Evolutionary conservation across 2,113 vertebrate genomes (phyloP).

Genomic region (Hypanus sabinus): DNA sequence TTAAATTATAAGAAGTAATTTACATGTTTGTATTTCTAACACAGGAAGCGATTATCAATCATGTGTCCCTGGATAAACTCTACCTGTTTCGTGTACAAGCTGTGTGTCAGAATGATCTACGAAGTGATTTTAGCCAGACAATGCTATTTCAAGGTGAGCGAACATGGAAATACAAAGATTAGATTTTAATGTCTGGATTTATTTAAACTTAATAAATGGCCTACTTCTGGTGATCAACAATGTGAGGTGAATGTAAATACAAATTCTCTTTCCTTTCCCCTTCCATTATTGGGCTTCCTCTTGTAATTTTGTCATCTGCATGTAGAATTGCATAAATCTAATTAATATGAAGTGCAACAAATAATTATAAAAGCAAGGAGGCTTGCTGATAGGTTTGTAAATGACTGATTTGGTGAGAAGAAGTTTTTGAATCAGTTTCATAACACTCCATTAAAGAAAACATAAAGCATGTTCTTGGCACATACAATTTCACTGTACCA

Average conservation of each 20-base stretch:
- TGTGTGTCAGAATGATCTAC: slow-evolving; percentile 87
- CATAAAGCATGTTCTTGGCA: too few species aligned
- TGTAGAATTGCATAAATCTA: not conserved
- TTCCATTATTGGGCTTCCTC: not conserved
- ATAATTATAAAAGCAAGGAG: not conserved
- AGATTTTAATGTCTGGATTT: not conserved
- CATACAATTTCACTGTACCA: too few species aligned
- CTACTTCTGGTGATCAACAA: not conserved
- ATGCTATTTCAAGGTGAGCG: slow-evolving; percentile 92
- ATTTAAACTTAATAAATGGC: not conserved
- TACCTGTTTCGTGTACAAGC: slow-evolving; percentile 95
- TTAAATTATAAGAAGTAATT: slow-evolving; percentile 1
- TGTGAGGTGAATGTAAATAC: not conserved
- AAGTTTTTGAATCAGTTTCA: too few species aligned
- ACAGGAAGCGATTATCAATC: slow-evolving; percentile 86
- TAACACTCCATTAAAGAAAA: too few species aligned
- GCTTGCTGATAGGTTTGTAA: not conserved
- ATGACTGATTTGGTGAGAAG: too few species aligned
- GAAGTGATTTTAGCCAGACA: slow-evolving; percentile 96
- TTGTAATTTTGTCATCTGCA: not conserved
- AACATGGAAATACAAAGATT: not conserved
- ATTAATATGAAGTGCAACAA: not conserved
- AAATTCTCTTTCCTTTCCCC: not conserved
- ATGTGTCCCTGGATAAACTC: slow-evolving; percentile 83
- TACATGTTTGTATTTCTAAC: slow-evolving; percentile 44